phyloP scores from a whole-genome alignment of 2,888 invertebrate genomes.

The Nemurella pictetii region DNA sequence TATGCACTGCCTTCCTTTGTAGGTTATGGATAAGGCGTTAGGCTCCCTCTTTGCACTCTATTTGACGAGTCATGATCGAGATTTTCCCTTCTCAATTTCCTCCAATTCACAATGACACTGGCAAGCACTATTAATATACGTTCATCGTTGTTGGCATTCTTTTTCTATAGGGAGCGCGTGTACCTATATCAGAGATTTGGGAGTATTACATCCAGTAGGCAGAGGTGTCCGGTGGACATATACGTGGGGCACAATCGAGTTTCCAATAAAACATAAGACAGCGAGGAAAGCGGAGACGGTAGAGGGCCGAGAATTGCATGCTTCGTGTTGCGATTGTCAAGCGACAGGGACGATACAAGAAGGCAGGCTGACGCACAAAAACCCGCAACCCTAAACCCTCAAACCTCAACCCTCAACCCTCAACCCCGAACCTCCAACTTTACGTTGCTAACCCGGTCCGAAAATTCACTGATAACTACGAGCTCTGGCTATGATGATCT shows the following conservation, averaged over 20 bases:
- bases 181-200: neutral
- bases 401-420: no score
- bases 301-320: neutral
- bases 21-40: neutral
- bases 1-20: neutral
- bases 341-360: neutral
- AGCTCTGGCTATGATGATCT: no score
- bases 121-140: neutral
- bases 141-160: neutral
- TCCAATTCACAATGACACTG: neutral
- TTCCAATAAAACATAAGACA: constrained; percentile 11
- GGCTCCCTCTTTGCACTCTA: neutral
- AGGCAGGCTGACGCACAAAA: no score
- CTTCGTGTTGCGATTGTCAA: neutral
- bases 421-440: no score
- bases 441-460: no score
- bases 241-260: constrained; percentile 2
- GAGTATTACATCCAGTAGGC: neutral
- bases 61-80: neutral
- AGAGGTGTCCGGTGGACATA: constrained; percentile 11
- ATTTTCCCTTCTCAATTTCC: neutral
- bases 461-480: no score
- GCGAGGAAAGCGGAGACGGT: neutral
- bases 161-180: neutral
- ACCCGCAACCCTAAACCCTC: no score